Conservation (phyloP, 2,888 invertebrate species). For the Corythucha ciliata region DNA sequence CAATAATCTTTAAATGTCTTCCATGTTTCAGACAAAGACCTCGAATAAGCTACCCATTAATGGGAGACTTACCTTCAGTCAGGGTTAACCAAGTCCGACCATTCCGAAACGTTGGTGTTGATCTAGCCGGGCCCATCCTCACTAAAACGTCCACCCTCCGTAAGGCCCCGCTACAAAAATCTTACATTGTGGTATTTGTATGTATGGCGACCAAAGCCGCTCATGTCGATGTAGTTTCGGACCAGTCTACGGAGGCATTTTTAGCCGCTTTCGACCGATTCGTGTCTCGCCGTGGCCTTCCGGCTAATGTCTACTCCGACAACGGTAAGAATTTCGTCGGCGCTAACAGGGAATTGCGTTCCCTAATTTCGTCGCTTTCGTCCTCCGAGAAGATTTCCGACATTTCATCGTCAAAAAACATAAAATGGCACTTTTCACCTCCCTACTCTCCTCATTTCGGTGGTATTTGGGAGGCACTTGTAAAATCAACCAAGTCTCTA, state of each 20-base stretch:
- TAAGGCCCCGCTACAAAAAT: constrained; percentile 28
- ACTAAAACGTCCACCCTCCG: constrained; percentile 28
- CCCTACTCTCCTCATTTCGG: too few species aligned
- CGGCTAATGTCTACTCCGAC: constrained; percentile 37
- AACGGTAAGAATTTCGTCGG: constrained; percentile 40
- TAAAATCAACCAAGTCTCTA: too few species aligned
- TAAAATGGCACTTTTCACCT: too few species aligned
- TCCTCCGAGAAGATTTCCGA: too few species aligned
- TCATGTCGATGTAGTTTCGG: constrained; percentile 38
- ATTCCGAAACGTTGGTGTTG: constrained; percentile 37
- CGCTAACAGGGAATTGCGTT: constrained; percentile 30
- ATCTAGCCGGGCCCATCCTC: constrained; percentile 34
- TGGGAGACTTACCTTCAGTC: constrained; percentile 23
- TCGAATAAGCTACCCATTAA: constrained; percentile 8
- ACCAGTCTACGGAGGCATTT: constrained; percentile 37
- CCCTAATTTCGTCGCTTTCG: too few species aligned
- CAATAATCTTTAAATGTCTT: constrained; percentile 13
- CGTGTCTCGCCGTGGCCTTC: constrained; percentile 36
- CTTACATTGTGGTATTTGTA: constrained; percentile 36
- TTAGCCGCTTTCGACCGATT: constrained; percentile 38
- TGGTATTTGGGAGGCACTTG: too few species aligned
- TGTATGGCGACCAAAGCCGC: constrained; percentile 36
- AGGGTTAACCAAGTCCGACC: constrained; percentile 17
- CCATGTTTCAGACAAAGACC: constrained; percentile 14
- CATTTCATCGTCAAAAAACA: too few species aligned